phyloP scores from a whole-genome alignment of 2,888 invertebrate species.

The Philereme transversata region DNA sequence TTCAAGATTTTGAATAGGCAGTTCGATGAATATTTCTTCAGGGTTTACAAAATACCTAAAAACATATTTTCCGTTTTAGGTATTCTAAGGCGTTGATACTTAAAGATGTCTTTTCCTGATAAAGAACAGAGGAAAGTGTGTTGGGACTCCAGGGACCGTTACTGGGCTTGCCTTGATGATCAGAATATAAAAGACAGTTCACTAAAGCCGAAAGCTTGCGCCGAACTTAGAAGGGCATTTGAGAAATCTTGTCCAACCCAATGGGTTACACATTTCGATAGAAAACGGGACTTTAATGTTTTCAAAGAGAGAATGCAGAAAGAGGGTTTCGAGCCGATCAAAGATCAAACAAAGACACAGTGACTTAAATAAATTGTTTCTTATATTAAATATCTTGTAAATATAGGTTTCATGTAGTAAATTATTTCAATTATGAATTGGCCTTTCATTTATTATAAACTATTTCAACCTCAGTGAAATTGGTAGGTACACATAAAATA shows the following conservation, averaged over 20 bases:
- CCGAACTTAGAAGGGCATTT: conserved; percentile 88
- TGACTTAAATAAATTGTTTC: conserved; percentile 42
- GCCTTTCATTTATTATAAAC: conserved; percentile 55
- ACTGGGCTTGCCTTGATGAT: conserved; percentile 94
- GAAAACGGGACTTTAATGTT: conserved; percentile 93
- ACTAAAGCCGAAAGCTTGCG: conserved; percentile 84
- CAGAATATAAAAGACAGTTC: conserved; percentile 85
- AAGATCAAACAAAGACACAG: conserved; percentile 60
- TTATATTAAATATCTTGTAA: conserved; percentile 58
- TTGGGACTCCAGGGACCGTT: conserved; percentile 93
- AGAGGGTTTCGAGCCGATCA: conserved; percentile 92
- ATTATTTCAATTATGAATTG: conserved; percentile 55
- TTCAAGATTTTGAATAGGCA: conserved; percentile 23
- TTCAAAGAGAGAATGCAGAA: conserved; percentile 94
- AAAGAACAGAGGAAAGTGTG: conserved; percentile 92
- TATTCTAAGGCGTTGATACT: conserved; percentile 44
- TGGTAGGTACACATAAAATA: not conserved
- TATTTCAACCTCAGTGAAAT: not conserved
- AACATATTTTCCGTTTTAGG: conserved; percentile 66
- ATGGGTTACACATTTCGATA: conserved; percentile 98
- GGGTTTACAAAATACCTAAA: conserved; percentile 12
- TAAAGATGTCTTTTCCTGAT: conserved; percentile 90
- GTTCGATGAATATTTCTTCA: conserved; percentile 18
- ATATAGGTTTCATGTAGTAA: conserved; percentile 74
- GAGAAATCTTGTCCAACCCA: conserved; percentile 91